phyloP scores from a whole-genome alignment of 2,797 vertebrate genomes.

The Perodicticus potto region DNA sequence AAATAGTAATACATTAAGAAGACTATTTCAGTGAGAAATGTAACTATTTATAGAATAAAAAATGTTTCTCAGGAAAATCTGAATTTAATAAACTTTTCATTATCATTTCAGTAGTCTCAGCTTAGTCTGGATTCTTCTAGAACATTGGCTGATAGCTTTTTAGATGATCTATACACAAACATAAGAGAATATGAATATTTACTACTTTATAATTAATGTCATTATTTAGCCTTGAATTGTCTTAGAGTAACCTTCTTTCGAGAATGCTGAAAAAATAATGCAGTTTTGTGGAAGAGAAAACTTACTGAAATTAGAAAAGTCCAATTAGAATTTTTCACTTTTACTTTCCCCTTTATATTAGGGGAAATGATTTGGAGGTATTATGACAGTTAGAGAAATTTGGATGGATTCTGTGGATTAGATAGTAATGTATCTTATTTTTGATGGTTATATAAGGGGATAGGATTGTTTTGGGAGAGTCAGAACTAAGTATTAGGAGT shows the following conservation, averaged over 20 bases:
- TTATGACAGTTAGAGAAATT: not conserved
- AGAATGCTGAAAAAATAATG: not conserved
- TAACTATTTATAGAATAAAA: not conserved
- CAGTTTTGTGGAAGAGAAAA: not conserved
- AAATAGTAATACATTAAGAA: conserved; percentile 27
- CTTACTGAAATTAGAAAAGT: not conserved
- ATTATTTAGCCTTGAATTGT: conserved; percentile 3
- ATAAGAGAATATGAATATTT: not conserved
- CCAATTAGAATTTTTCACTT: not conserved
- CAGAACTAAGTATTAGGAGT: not conserved
- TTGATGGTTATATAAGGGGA: not conserved
- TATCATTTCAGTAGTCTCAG: not conserved
- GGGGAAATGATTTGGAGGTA: not conserved
- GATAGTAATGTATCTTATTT: not conserved
- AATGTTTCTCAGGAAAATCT: not conserved
- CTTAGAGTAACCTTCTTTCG: not conserved
- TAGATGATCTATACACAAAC: not conserved
- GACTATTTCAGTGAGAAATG: not conserved
- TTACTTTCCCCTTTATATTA: not conserved
- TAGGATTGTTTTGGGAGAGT: not conserved
- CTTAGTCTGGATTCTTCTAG: not conserved
- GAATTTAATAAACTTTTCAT: not conserved
- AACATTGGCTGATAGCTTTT: conserved; percentile 10
- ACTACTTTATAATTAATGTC: not conserved
- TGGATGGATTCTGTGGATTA: not conserved